Conservation (phyloP, 2,888 invertebrate genomes). For the Matsumyia berberina region DNA sequence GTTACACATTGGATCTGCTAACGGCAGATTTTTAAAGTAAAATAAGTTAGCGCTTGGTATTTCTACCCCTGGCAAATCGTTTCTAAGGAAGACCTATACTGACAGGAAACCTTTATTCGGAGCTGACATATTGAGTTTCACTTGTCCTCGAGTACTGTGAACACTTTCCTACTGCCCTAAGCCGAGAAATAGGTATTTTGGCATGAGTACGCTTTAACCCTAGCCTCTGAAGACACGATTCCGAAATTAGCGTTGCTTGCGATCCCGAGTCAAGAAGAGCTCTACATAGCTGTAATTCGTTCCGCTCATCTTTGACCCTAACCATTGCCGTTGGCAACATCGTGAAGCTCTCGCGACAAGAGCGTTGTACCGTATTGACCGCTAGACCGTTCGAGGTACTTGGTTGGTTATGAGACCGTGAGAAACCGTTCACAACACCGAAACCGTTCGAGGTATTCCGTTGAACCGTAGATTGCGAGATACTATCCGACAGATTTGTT, state of each 20-base stretch:
- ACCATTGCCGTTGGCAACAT: neutral
- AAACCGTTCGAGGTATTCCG: too few relatives aligned
- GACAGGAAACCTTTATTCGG: too few relatives aligned
- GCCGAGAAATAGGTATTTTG: too few relatives aligned
- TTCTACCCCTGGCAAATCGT: constrained; percentile 7
- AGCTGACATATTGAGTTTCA: too few relatives aligned
- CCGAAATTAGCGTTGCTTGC: neutral
- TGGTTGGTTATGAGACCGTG: too few relatives aligned
- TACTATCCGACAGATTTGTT: too few relatives aligned
- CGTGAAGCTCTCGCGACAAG: neutral
- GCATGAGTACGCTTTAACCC: neutral
- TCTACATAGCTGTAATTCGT: neutral
- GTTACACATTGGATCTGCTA: constrained; percentile 32
- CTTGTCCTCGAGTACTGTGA: too few relatives aligned
- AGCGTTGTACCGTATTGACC: neutral
- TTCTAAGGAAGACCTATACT: too few relatives aligned
- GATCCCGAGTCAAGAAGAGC: neutral
- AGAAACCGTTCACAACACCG: too few relatives aligned
- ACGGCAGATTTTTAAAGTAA: constrained; percentile 12
- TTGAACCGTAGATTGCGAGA: too few relatives aligned
- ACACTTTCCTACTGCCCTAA: too few relatives aligned
- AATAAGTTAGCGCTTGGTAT: neutral
- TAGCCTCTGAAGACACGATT: neutral
- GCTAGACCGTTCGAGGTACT: neutral
- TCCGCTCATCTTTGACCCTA: neutral